phyloP scores from a whole-genome alignment of 2,113 vertebrate genomes.

The Ophthalmolycus amberensis region DNA sequence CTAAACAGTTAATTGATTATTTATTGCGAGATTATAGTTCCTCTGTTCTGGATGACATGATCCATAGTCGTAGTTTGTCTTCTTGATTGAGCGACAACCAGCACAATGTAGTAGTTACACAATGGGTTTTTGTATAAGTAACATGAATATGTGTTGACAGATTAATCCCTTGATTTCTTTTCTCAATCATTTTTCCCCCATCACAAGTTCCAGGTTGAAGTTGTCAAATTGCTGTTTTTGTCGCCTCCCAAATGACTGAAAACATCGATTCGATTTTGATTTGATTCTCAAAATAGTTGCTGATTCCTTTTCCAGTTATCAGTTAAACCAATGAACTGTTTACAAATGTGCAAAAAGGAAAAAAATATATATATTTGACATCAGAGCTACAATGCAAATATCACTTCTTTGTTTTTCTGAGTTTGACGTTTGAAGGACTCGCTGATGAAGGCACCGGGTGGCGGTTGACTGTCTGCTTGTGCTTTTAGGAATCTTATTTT shows the following conservation, averaged over 20 bases:
- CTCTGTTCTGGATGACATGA: background rate
- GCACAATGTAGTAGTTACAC: background rate
- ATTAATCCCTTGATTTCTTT: background rate
- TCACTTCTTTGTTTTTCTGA: background rate
- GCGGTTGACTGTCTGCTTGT: background rate
- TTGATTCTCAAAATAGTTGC: background rate
- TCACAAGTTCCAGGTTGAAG: background rate
- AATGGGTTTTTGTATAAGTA: background rate
- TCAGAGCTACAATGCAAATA: background rate
- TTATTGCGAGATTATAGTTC: background rate
- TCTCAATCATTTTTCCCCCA: background rate
- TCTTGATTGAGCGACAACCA: background rate
- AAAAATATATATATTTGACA: background rate
- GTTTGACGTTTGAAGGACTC: background rate
- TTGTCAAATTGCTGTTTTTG: background rate
- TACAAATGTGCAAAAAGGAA: background rate
- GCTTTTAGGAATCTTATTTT: slow-evolving; percentile 1
- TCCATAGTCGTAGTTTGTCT: background rate
- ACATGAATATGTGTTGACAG: background rate
- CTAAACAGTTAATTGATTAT: background rate
- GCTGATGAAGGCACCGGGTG: background rate
- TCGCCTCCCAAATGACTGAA: background rate
- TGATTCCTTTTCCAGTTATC: background rate
- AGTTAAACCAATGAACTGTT: background rate
- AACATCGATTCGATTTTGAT: background rate